These are phyloP conservation scores for Drosophila mojavensis DNA, from an alignment of 1,140 invertebrate genomes.

Conservation along the genomic window DNA sequence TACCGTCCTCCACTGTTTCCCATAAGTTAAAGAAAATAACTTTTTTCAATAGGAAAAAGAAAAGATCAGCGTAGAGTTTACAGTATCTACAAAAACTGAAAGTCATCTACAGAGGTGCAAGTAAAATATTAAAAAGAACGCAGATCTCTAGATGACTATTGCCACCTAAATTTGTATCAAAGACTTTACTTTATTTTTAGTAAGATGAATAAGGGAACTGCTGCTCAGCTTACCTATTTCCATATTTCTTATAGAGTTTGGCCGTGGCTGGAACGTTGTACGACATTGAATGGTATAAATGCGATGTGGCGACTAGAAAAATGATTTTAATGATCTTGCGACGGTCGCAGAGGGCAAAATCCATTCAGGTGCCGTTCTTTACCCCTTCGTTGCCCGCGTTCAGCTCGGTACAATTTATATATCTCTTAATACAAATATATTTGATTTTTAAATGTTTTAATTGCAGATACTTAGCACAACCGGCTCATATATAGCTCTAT, in stretches of 20 bases:
- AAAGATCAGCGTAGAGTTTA: no score
- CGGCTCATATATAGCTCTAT: conserved; percentile 78
- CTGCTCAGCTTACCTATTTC: no score
- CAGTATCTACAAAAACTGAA: no score
- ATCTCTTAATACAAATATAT: conserved; percentile 42
- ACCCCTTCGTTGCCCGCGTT: conserved; percentile 77
- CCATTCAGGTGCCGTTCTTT: conserved; percentile 82
- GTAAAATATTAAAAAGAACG: no score
- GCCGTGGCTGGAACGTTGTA: conserved; percentile 72
- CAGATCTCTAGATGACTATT: no score
- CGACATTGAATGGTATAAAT: conserved; percentile 82
- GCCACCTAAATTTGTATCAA: no score
- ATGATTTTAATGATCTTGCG: conserved; percentile 83
- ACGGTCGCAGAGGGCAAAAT: conserved; percentile 74
- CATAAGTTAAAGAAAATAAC: no score
- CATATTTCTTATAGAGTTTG: conserved; percentile 50
- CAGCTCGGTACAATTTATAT: conserved; percentile 57
- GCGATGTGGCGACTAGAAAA: conserved; percentile 78
- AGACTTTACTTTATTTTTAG: no score
- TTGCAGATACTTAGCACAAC: conserved; percentile 78
- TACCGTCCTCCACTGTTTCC: no score
- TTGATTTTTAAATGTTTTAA: background rate
- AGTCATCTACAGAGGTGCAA: no score
- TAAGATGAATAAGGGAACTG: no score
- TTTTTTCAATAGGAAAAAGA: no score